These are phyloP conservation scores for Hermetia illucens DNA, from an alignment of 1,140 invertebrate species.

Conservation along the genomic window DNA sequence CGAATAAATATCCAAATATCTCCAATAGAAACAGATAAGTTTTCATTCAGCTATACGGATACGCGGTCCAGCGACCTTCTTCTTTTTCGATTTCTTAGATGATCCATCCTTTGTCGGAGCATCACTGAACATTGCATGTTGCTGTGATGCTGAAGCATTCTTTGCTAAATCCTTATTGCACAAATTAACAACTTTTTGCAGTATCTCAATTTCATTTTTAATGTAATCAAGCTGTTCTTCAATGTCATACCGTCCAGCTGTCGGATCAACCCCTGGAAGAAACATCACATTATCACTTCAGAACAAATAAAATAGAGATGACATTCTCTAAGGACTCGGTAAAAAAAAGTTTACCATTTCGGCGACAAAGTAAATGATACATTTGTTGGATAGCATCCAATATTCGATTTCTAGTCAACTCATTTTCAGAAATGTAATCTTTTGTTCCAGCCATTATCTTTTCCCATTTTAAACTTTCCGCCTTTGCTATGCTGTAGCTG, in stretches of 20 bases:
- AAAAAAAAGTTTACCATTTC: constrained; percentile 11
- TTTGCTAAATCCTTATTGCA: too few relatives aligned
- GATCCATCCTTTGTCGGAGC: too few relatives aligned
- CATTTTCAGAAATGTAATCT: constrained; percentile 10
- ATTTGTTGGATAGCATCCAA: constrained; percentile 15
- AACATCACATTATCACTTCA: background rate
- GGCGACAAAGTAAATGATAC: constrained; percentile 14
- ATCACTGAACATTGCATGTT: too few relatives aligned
- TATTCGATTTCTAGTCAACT: constrained; percentile 14
- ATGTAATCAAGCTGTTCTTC: constrained; percentile 18
- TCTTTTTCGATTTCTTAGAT: too few relatives aligned
- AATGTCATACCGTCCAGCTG: constrained; percentile 6
- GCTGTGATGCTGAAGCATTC: too few relatives aligned
- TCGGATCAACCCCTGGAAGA: constrained; percentile 4
- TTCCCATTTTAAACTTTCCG: constrained; percentile 20
- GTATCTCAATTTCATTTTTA: constrained; percentile 18
- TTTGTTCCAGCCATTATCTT: constrained; percentile 19
- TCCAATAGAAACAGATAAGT: too few relatives aligned
- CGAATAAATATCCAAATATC: too few relatives aligned
- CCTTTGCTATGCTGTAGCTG: constrained; percentile 16
- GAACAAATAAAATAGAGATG: background rate
- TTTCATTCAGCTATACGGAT: too few relatives aligned
- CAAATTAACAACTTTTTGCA: constrained; percentile 15
- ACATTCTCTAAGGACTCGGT: background rate
- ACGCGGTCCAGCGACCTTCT: too few relatives aligned